Evolutionary conservation across 2,797 vertebrate genomes (phyloP).

Genomic region (Nasua narica): DNA sequence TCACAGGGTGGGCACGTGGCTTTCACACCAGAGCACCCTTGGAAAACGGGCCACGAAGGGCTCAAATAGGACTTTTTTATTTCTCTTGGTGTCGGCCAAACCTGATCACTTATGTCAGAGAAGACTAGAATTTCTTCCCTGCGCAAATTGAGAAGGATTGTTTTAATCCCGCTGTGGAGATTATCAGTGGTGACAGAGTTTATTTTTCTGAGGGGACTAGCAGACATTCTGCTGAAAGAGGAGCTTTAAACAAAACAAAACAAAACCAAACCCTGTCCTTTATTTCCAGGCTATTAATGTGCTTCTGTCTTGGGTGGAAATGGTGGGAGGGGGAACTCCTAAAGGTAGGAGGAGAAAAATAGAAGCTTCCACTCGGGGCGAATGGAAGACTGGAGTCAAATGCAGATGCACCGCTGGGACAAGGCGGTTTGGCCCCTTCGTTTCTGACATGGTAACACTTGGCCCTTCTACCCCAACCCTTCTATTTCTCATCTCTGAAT

Average conservation of each 20-base stretch:
- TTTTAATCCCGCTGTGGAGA: not conserved
- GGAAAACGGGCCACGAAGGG: not conserved
- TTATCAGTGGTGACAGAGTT: not conserved
- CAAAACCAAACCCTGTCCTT: not conserved
- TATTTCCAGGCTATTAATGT: not conserved
- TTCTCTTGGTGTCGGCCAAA: not conserved
- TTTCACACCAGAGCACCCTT: not conserved
- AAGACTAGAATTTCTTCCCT: not conserved
- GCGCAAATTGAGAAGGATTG: not conserved
- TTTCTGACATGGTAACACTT: accelerated
- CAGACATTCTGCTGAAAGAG: not conserved
- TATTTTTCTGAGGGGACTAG: not conserved
- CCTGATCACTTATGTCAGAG: not conserved
- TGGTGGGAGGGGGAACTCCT: too few species aligned
- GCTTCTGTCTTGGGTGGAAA: not conserved
- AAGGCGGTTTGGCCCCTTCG: not conserved
- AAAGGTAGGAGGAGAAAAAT: not conserved
- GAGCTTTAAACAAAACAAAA: not conserved
- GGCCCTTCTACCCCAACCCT: not conserved
- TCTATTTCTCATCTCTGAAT: not conserved
- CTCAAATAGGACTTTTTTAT: not conserved
- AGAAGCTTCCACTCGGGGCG: not conserved
- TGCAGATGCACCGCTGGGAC: accelerated
- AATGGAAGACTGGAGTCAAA: not conserved
- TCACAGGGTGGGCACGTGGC: not conserved